Evolutionary conservation across 2,113 vertebrate genomes (phyloP).

Genomic region (Parus major): DNA sequence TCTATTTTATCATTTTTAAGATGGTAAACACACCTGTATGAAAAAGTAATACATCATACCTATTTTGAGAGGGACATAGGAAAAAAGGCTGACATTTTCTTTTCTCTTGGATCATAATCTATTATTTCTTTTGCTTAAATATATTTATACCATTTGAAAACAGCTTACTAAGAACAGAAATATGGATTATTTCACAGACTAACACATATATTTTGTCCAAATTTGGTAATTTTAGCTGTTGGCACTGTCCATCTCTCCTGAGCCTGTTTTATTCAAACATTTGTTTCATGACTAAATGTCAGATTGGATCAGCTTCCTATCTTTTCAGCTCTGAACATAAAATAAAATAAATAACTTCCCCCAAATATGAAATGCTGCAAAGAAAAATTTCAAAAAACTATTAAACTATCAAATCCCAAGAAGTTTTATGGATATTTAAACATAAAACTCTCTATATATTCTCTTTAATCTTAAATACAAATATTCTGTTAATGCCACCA

Average conservation of each 20-base stretch:
- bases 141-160: not conserved
- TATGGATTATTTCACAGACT: not conserved
- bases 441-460: not conserved
- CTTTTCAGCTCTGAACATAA: not conserved
- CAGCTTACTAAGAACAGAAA: not conserved
- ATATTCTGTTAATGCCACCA: not conserved
- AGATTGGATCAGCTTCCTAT: not conserved
- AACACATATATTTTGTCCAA: fast-evolving
- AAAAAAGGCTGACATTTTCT: not conserved
- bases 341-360: not conserved
- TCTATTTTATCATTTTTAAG: not conserved
- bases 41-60: not conserved
- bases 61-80: not conserved
- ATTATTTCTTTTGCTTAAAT: not conserved
- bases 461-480: not conserved
- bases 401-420: not conserved
- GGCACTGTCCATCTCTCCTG: not conserved
- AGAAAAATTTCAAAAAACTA: too few relatives aligned
- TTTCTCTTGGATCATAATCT: not conserved
- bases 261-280: not conserved
- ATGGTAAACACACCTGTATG: not conserved
- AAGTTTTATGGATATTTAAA: not conserved
- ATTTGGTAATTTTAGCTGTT: not conserved
- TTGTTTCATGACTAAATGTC: not conserved
- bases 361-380: not conserved